Evolutionary conservation across 2,797 vertebrate species (phyloP), one percentile per base, ranked within the genome.

Genomic region (Etheostoma nigrum): DNA sequence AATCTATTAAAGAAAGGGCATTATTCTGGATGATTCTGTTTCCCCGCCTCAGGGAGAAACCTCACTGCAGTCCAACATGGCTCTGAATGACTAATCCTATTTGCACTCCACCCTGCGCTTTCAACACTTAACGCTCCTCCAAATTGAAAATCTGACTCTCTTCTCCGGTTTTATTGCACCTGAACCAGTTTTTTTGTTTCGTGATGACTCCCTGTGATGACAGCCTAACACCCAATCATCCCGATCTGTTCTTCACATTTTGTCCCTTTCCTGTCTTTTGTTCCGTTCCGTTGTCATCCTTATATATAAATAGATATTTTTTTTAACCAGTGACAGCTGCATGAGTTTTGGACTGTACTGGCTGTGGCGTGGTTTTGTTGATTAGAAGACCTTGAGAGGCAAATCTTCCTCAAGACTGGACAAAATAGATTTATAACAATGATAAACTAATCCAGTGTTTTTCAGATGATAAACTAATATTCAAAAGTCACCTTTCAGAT

Each of bases 11-110:
- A 73, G 57, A 69, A 49, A 25, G 40, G 55, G 66, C 67, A 44
- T 86, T 76, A 60, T 74, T 81, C 52, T 57, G 74, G 74, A 80
- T 77, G 78, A 83, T 72, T 86, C 82, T 76, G 64, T 64, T 51
- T 47, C 47, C 21, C 59, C 3, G 8, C 79, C 67, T 79, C 45
- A 1, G 81, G 81, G 81, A 60, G 44, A 74, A 65, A 40, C 44
- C 62, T 76, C 61, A 2, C 67, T 44, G 52, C 82, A 51, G 70
- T 78, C 72, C 79, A 68, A 81, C 75, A 18, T 58, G 74, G 72
- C 67, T 58, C n/a, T 74, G 75, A 88, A 67, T 76, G 78, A 87
- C 82, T 87, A 86, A 86, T 88, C 84, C 77, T 64, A 81, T 86
- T 85, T 80, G 63, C 74, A 74, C 81, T 83, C 58, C 67, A 23